Base-by-base conservation (phyloP, 1,140 invertebrate genomes). In the Brachionus plicatilis region DNA sequence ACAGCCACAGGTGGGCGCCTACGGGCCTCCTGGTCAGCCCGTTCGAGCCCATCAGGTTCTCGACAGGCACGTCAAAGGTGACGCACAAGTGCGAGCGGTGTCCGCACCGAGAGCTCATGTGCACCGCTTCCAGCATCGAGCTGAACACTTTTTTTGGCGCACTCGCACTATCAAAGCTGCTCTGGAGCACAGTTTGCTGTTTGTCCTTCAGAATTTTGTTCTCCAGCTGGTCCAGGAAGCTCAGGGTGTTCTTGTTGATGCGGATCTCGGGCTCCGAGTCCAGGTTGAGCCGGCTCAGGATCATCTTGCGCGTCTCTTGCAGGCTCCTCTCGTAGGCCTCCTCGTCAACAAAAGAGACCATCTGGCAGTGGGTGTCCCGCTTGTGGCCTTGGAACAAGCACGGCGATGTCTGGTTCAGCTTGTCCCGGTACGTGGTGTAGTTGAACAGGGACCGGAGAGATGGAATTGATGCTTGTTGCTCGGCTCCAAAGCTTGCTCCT, bases 251-350 rank as follows among this genome's bases (percentile, higher is more conserved):
- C 43, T 76, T 29, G 27, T 76, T 76, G 7, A 76, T 47, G 1
- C 17, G 20, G 24, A 53, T 47, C 6, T 43, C 29, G 7, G 79
- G 79, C 33, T 82, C 79, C 12, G 20, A 29, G 9, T 82, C 65
- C 41, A 82, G 27, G 20, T 82, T 82, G 3, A 82, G 17, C 11
- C 79, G 50, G 12, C 17, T 82, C 2, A 82, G 65, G 37, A 82
- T 82, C 12, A 82, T n/a, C 6, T 68, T 60, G 9, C 65, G 33
- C 2, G 79, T 82, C 8, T 82, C 79, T 14, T 65, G 53, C 20
- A 82, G 53, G 65, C 79, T 82, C 8, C 27, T 60, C 41, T 82
- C 65, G 53, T 82, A 82, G n/a, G 17, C 79, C 5, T 82, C 79
- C 14, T 27, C n/a, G 17, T 82, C 79, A 65, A 65, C 27, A 45